phyloP scores from a whole-genome alignment of 1,140 invertebrate genomes.

The Microplitis mediator region DNA sequence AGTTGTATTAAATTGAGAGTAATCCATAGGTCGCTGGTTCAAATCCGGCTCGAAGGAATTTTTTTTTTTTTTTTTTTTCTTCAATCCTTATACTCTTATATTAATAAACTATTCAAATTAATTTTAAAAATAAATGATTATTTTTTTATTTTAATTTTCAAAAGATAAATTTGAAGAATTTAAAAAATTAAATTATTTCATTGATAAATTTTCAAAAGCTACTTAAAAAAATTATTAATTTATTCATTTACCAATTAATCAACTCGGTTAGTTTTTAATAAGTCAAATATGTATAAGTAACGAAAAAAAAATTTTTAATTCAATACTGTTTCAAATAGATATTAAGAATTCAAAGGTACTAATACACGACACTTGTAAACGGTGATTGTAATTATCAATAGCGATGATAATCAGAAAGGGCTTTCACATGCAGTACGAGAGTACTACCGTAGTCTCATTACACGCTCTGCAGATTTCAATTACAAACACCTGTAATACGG shows the following conservation, averaged over 20 bases:
- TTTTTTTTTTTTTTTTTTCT: constrained; percentile 38
- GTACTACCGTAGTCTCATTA: constrained; percentile 27
- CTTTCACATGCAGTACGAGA: neutral
- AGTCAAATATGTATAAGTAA: too few relatives aligned
- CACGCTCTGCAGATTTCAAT: constrained; percentile 35
- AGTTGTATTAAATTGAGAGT: constrained; percentile 36
- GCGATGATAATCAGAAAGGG: neutral
- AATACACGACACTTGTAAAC: neutral
- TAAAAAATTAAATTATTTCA: too few relatives aligned
- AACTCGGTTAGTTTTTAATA: too few relatives aligned
- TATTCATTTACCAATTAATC: too few relatives aligned
- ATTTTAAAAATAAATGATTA: neutral
- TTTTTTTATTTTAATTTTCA: neutral
- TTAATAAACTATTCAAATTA: neutral
- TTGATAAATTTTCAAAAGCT: too few relatives aligned
- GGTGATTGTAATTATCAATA: neutral
- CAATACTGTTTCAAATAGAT: too few relatives aligned
- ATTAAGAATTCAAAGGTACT: neutral
- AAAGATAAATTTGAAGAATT: too few relatives aligned
- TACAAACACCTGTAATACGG: constrained; percentile 39
- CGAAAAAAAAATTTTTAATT: too few relatives aligned
- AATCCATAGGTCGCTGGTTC: constrained; percentile 74
- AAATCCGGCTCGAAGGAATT: constrained; percentile 72
- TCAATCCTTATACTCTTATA: too few relatives aligned
- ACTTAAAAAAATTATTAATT: too few relatives aligned